Base-by-base conservation (phyloP, 2,888 invertebrate genomes). In the Eupithecia dodoneata region DNA sequence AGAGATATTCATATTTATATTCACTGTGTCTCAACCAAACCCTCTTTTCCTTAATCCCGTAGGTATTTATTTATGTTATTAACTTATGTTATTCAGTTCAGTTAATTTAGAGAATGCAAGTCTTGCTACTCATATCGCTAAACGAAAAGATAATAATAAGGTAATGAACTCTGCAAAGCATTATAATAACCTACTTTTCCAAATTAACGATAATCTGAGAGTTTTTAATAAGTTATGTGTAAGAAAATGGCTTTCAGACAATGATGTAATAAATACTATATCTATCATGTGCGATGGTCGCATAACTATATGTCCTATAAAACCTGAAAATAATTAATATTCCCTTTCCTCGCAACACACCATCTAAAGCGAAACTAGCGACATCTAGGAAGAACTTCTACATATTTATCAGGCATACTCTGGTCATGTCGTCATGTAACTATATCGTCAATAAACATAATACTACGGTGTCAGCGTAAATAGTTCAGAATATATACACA, bases 1-100 rank as follows among this genome's bases (percentile, higher is more conserved):
- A 94, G 91, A 93, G 88, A 93, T 92, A 94, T 94, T 93, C 93
- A 93, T 92, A 94, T 93, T 92, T 88, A 90, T 82, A 84, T 47
- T 84, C 80, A 69, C 49, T 72, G 69, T 72, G 71, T 77, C 74
- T 75, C 55, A 45, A 18, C 9, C 9, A 18, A 59, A 9, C 63
- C 30, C 18, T 18, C 59, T 45, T 66, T 65, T 15, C 41, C 15
- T 42, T 13, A 66, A 66, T 13, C 42, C 42, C n/a, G n/a, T 59
- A 18, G 55, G 15, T 52, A 47, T 47, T 49, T 9, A 7, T 55
- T 6, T n/a, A 4, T 7, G 44, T 44, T 44, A 4, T 44, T 6
- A 44, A 44, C 44, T 44, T 44, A 44, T 55, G 6, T 15, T 2
- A 0, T 52, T 52, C 1, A 52, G 49, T 6, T 52, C 52, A 52